phyloP scores from a whole-genome alignment of 2,797 vertebrate genomes.

The Rhyacichthys aspro region DNA sequence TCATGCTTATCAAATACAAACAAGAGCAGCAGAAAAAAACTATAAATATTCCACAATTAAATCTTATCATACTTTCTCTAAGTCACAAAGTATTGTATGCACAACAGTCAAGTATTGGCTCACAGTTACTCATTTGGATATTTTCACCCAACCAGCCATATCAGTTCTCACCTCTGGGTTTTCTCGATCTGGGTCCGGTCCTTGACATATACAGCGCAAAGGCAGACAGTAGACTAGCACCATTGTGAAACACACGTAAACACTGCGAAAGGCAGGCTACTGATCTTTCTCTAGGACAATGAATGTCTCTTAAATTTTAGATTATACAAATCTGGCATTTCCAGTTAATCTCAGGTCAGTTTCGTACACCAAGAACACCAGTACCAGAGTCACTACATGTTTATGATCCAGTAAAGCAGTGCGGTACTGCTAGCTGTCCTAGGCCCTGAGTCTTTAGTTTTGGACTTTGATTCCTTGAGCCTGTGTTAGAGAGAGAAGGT shows the following conservation, averaged over 20 bases:
- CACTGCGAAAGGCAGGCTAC: conserved; percentile 20
- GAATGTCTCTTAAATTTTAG: conserved; percentile 32
- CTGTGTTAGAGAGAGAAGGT: conserved; percentile 34
- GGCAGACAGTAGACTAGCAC: conserved; percentile 81
- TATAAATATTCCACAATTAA: conserved; percentile 39
- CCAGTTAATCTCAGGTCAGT: conserved; percentile 31
- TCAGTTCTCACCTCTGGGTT: conserved; percentile 82
- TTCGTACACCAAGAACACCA: conserved; percentile 6
- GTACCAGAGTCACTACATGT: conserved; percentile 8
- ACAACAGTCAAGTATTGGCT: conserved; percentile 41
- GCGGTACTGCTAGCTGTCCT: conserved; percentile 37
- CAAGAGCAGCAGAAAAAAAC: conserved; percentile 31
- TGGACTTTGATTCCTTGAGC: conserved; percentile 75
- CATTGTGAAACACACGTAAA: conserved; percentile 70
- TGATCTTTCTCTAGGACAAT: conserved; percentile 10
- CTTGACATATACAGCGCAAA: conserved; percentile 83
- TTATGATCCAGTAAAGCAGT: conserved; percentile 30
- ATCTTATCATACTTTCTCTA: conserved; percentile 33
- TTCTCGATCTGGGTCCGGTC: conserved; percentile 66
- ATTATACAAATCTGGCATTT: conserved; percentile 24
- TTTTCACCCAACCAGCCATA: conserved; percentile 15
- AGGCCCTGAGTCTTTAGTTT: conserved; percentile 40
- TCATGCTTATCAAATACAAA: conserved; percentile 51
- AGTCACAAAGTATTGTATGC: conserved; percentile 5
- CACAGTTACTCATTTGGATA: conserved; percentile 29